phyloP scores from a whole-genome alignment of 1,140 invertebrate genomes.

The Apis laboriosa region DNA sequence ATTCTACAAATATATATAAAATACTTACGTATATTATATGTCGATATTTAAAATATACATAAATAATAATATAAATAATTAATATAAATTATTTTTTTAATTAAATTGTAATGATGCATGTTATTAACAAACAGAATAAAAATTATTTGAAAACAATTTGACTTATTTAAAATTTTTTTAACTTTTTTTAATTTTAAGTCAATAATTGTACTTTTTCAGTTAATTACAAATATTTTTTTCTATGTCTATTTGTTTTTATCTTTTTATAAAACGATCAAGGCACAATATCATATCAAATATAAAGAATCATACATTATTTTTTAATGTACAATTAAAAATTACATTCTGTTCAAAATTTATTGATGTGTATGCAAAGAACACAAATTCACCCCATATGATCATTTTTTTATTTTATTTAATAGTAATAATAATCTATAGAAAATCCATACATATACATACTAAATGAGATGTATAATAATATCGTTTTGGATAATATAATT shows the following conservation, averaged over 20 bases:
- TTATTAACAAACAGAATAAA: conserved; percentile 3
- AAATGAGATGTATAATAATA: neutral
- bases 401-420: conserved; percentile 63
- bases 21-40: neutral
- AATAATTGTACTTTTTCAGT: conserved; percentile 16
- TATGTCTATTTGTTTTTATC: conserved; percentile 5
- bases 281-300: conserved; percentile 29
- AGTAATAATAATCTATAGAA: conserved; percentile 62
- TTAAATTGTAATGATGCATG: neutral
- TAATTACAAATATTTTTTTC: conserved; percentile 25
- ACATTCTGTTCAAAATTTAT: conserved; percentile 26
- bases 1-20: conserved; percentile 16
- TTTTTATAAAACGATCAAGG: conserved; percentile 42
- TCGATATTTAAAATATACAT: neutral
- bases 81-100: neutral
- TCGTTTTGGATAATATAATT: conserved; percentile 4
- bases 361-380: conserved; percentile 45
- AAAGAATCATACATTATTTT: conserved; percentile 25
- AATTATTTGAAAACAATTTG: conserved; percentile 5
- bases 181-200: neutral
- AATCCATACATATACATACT: conserved; percentile 20
- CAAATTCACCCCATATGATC: conserved; percentile 51
- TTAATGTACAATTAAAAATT: conserved; percentile 5
- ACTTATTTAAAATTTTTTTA: neutral
- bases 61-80: neutral